These are phyloP conservation scores for Cyclargus thomasi DNA, from an alignment of 1,140 invertebrate species.

Conservation along the genomic window DNA sequence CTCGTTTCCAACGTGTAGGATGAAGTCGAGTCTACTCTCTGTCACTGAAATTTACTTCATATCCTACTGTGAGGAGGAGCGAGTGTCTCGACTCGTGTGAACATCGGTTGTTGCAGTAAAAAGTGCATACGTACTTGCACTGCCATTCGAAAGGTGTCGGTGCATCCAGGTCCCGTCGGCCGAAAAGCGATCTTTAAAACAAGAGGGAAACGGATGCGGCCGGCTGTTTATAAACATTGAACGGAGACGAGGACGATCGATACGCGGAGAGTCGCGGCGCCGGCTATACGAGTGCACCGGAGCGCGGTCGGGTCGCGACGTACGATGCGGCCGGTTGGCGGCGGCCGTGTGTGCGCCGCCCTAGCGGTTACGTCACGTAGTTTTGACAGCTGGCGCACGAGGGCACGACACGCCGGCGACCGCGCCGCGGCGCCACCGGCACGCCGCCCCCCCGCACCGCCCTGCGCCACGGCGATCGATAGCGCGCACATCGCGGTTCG, in stretches of 20 bases:
- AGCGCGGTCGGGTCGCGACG: slow-evolving; percentile 44
- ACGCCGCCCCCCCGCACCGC: slow-evolving; percentile 20
- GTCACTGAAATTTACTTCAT: background rate
- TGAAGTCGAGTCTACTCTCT: background rate
- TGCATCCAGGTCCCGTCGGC: slow-evolving; percentile 46
- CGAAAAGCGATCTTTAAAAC: slow-evolving; percentile 43
- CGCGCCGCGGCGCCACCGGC: slow-evolving; percentile 52
- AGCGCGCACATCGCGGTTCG: slow-evolving; percentile 31
- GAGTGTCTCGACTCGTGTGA: slow-evolving; percentile 18
- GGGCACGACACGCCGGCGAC: slow-evolving; percentile 30
- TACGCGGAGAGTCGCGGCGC: slow-evolving; percentile 41
- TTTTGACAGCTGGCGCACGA: slow-evolving; percentile 57
- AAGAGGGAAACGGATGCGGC: slow-evolving; percentile 57
- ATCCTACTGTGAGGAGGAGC: background rate
- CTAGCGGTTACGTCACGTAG: slow-evolving; percentile 57
- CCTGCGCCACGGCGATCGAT: slow-evolving; percentile 40
- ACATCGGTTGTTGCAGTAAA: slow-evolving; percentile 24
- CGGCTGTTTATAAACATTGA: slow-evolving; percentile 73
- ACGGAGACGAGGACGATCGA: slow-evolving; percentile 44
- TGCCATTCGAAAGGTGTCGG: slow-evolving; percentile 33
- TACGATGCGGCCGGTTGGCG: slow-evolving; percentile 55
- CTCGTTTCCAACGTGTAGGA: slow-evolving; percentile 24
- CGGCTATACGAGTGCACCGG: slow-evolving; percentile 48
- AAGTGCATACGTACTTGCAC: slow-evolving; percentile 61
- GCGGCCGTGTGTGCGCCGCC: slow-evolving; percentile 60